phyloP scores from a whole-genome alignment of 2,797 vertebrate species.

The Naso thynnoides region DNA sequence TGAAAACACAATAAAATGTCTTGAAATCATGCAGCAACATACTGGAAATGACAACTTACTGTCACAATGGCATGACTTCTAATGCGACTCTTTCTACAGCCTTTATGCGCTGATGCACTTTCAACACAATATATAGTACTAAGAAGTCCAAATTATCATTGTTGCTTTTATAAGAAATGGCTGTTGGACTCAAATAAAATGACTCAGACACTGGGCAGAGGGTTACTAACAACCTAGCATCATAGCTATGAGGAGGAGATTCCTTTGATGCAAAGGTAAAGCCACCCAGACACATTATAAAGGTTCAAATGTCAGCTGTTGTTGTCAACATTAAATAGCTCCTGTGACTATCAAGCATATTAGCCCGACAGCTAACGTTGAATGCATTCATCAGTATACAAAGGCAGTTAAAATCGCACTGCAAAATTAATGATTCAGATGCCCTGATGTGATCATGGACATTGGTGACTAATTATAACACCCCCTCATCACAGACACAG shows the following conservation, averaged over 20 bases:
- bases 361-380: no score
- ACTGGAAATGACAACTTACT: neutral
- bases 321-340: conserved; percentile 17
- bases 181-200: neutral
- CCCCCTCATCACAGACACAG: conserved; percentile 39
- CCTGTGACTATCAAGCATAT: neutral
- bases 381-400: neutral
- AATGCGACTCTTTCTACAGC: neutral
- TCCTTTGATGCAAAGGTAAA: conserved; percentile 3
- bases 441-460: conserved; percentile 27
- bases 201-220: neutral
- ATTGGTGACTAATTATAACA: conserved; percentile 49
- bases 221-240: neutral
- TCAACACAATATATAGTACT: neutral
- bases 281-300: conserved; percentile 1
- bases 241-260: conserved; percentile 5
- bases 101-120: neutral
- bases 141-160: neutral
- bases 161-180: neutral
- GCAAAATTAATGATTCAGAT: conserved; percentile 8
- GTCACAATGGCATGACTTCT: neutral
- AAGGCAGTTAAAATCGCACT: neutral
- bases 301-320: conserved; percentile 7
- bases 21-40: neutral
- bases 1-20: conserved; percentile 3